phyloP scores from a whole-genome alignment of 1,140 invertebrate species.

The Tribolium madens region DNA sequence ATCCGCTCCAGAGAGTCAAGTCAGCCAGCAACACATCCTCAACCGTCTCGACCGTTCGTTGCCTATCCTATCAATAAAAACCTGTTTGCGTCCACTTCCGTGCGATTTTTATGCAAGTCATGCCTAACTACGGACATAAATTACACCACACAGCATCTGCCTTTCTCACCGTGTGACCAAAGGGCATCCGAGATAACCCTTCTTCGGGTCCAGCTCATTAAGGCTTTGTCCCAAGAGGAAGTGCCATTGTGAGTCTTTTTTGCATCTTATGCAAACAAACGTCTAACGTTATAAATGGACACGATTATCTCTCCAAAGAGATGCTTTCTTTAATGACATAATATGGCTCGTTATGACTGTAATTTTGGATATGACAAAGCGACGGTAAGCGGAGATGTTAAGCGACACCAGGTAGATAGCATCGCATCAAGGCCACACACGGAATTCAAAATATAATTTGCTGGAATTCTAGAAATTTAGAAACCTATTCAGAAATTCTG shows the following conservation, averaged over 20 bases:
- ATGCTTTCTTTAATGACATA: conserved; percentile 14
- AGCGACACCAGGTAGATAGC: neutral
- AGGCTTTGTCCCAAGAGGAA: conserved; percentile 42
- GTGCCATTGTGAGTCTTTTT: conserved; percentile 39
- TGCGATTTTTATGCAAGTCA: conserved; percentile 45
- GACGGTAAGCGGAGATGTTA: conserved; percentile 10
- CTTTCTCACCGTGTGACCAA: conserved; percentile 47
- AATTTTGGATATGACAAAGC: conserved; percentile 9
- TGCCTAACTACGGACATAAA: conserved; percentile 41
- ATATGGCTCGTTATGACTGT: conserved; percentile 7
- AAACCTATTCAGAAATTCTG: no score
- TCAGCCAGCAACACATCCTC: neutral
- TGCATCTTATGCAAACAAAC: conserved; percentile 42
- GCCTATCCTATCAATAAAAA: conserved; percentile 39
- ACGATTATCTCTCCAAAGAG: conserved; percentile 30
- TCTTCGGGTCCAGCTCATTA: conserved; percentile 48
- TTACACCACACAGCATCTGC: conserved; percentile 43
- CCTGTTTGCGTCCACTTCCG: conserved; percentile 46
- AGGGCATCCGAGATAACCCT: conserved; percentile 45
- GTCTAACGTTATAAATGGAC: conserved; percentile 27
- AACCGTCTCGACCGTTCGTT: conserved; percentile 32
- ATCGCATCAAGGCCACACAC: neutral
- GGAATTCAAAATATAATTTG: no score
- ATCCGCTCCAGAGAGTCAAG: conserved; percentile 39
- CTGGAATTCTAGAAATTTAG: no score